Conservation (phyloP, 1,140 invertebrate genomes). For the Bicyclus anynana region DNA sequence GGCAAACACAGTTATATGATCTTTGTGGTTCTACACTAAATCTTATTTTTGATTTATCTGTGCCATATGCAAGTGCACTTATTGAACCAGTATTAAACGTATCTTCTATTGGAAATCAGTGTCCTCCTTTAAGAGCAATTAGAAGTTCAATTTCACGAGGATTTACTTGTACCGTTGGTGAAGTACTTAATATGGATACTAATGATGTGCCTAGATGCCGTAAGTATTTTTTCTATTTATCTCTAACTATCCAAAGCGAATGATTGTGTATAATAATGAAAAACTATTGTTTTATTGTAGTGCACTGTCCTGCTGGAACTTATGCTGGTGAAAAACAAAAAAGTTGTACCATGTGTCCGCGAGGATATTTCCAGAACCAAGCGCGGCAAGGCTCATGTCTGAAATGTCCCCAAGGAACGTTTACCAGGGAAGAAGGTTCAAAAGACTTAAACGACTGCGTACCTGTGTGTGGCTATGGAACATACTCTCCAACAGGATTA, state of each 20-base stretch:
- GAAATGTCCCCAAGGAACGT: conserved; percentile 93
- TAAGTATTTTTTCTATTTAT: too few relatives aligned
- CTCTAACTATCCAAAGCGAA: too few relatives aligned
- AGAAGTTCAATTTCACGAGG: conserved; percentile 91
- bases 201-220: conserved; percentile 94
- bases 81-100: conserved; percentile 94
- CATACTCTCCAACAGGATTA: conserved; percentile 95
- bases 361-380: conserved; percentile 95
- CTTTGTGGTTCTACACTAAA: conserved; percentile 95
- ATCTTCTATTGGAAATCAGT: conserved; percentile 92
- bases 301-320: conserved; percentile 96
- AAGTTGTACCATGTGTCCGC: conserved; percentile 91
- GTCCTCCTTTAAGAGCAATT: conserved; percentile 91
- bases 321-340: conserved; percentile 93
- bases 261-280: too few relatives aligned
- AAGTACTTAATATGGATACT: conserved; percentile 95
- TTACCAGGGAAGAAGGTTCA: conserved; percentile 94
- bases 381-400: conserved; percentile 92
- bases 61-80: conserved; percentile 93
- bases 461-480: conserved; percentile 97
- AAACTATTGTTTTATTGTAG: conserved; percentile 78
- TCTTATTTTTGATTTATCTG: conserved; percentile 95
- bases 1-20: conserved; percentile 94
- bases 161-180: conserved; percentile 94
- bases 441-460: conserved; percentile 90